Percentiles rank a stretch among this genome's conserved stretches.
Evolutionary conservation across 1,140 invertebrate genomes (phyloP).

Genomic region (Atta colombica): DNA sequence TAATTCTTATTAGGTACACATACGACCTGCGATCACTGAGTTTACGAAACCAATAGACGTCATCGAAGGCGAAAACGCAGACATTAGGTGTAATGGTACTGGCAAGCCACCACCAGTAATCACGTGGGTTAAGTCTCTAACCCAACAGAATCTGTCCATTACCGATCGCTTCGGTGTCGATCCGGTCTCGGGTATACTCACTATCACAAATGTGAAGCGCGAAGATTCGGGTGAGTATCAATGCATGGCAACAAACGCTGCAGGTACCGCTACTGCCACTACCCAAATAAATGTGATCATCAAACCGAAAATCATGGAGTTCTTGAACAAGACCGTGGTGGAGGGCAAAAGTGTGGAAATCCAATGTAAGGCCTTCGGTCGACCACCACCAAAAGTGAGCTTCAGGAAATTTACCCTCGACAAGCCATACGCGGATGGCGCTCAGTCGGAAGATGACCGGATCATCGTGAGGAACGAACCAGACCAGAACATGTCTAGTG

Average conservation of each 20-base stretch:
- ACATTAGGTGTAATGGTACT: constrained; percentile 91
- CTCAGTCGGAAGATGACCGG: constrained; percentile 88
- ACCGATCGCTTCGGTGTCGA: constrained; percentile 92
- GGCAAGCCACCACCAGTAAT: constrained; percentile 94
- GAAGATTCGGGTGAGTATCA: constrained; percentile 93
- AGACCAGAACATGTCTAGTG: constrained; percentile 87
- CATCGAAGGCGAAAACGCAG: constrained; percentile 92
- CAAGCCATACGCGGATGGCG: constrained; percentile 88
- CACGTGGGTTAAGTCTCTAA: constrained; percentile 92
- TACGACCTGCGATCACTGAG: constrained; percentile 90
- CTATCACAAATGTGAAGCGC: constrained; percentile 91
- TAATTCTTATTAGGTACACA: constrained; percentile 89
- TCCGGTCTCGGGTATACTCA: constrained; percentile 89
- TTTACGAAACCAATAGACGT: constrained; percentile 87
- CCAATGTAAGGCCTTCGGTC: constrained; percentile 91
- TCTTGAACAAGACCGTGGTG: constrained; percentile 91
- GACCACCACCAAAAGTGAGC: constrained; percentile 91
- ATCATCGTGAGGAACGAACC: constrained; percentile 88
- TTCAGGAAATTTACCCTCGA: constrained; percentile 90
- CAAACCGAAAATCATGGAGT: constrained; percentile 93
- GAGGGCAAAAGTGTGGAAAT: constrained; percentile 89
- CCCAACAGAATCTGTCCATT: constrained; percentile 89
- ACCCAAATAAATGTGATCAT: constrained; percentile 90
- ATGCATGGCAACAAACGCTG: constrained; percentile 94
- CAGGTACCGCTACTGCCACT: constrained; percentile 89